Percentiles rank a stretch among this genome's conserved stretches.
Conservation (phyloP, 2,888 invertebrate species). For the Stenurella melanura region DNA sequence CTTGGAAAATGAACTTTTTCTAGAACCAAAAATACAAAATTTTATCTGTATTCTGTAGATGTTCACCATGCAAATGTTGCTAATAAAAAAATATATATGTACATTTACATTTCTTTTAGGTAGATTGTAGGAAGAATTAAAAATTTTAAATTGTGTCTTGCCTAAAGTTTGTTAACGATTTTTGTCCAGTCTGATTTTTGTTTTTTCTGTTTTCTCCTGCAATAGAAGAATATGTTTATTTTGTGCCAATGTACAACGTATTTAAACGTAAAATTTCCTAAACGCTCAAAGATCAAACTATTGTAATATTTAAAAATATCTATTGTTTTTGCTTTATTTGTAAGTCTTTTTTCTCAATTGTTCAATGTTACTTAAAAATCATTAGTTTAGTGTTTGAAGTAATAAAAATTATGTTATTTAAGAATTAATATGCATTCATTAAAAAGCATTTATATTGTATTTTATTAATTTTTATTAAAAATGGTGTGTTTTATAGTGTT, state of each 20-base stretch:
- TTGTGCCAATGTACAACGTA: conserved; percentile 45
- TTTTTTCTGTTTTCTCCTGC: conserved; percentile 21
- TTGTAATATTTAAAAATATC: conserved; percentile 44
- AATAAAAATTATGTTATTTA: conserved; percentile 52
- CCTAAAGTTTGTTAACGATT: conserved; percentile 20
- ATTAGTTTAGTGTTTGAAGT: conserved; percentile 58
- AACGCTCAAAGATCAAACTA: conserved; percentile 55
- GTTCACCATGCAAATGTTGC: conserved; percentile 18
- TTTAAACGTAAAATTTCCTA: conserved; percentile 42
- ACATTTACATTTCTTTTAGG: conserved; percentile 30
- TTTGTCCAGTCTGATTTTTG: conserved; percentile 5
- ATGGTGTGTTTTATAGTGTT: conserved; percentile 78
- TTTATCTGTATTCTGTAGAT: not conserved
- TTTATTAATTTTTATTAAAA: conserved; percentile 85
- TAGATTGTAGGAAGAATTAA: conserved; percentile 22
- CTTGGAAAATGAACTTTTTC: too few relatives aligned
- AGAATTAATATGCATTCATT: conserved; percentile 58
- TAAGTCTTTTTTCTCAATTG: conserved; percentile 33
- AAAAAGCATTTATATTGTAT: conserved; percentile 79
- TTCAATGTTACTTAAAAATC: conserved; percentile 53
- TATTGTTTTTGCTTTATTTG: conserved; percentile 43
- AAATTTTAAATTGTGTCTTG: conserved; percentile 30
- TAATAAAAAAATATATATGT: conserved; percentile 21
- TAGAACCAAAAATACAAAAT: too few relatives aligned
- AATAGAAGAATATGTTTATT: conserved; percentile 38